Conservation (phyloP, 2,113 vertebrate genomes). For the Chloropsis cyanopogon region DNA sequence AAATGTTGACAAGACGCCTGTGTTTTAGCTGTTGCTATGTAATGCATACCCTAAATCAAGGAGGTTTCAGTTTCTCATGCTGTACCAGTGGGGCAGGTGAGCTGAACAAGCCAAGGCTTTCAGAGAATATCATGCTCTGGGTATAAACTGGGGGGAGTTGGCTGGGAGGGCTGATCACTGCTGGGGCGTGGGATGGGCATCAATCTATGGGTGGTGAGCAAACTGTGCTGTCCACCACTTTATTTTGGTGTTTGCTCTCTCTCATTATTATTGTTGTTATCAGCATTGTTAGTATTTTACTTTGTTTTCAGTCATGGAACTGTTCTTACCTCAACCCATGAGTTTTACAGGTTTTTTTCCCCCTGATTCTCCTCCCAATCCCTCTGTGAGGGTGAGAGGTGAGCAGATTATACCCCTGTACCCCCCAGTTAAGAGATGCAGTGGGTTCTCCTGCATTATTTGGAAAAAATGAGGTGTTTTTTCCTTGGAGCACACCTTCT, state of each 20-base stretch:
- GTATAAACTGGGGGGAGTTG: neutral
- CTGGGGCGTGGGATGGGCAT: neutral
- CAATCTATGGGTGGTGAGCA: neutral
- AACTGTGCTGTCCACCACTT: neutral
- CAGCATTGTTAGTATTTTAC: neutral
- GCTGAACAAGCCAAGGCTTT: neutral
- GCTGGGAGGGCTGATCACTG: neutral
- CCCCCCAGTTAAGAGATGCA: rapidly evolving
- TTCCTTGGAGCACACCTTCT: neutral
- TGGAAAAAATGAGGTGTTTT: neutral
- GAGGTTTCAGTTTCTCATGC: neutral
- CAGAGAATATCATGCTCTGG: neutral
- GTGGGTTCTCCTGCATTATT: neutral
- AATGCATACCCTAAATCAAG: neutral
- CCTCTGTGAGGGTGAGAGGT: neutral
- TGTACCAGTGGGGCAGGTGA: neutral
- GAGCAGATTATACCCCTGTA: neutral
- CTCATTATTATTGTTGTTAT: neutral
- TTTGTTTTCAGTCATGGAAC: neutral
- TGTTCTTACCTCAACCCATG: neutral
- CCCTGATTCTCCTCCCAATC: neutral
- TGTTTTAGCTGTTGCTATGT: neutral
- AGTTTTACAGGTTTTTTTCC: neutral
- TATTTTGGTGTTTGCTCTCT: neutral
- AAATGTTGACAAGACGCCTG: rapidly evolving